These are phyloP conservation scores for Coleophora flavipennella DNA, from an alignment of 2,888 invertebrate species.

Conservation along the genomic window DNA sequence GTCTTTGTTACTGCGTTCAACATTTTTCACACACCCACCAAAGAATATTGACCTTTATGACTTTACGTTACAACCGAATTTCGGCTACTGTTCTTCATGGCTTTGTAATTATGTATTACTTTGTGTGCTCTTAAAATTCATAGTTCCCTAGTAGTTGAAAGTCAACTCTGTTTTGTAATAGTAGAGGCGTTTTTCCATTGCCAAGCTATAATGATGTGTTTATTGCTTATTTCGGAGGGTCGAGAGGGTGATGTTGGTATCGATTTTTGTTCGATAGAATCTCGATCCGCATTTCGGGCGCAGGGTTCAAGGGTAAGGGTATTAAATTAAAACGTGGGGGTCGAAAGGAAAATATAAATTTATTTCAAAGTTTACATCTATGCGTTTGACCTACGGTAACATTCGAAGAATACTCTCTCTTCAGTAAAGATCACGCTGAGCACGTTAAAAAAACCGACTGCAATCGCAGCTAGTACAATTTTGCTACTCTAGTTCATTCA, in stretches of 20 bases:
- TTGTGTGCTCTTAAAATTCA: constrained; percentile 12
- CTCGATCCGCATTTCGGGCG: constrained; percentile 6
- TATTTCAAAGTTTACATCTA: not conserved
- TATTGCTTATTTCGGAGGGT: constrained; percentile 22
- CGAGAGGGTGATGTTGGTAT: constrained; percentile 19
- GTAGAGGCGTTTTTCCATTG: constrained; percentile 6
- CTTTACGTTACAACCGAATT: constrained; percentile 9
- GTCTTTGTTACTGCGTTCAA: constrained; percentile 19
- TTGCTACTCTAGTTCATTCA: too few relatives aligned
- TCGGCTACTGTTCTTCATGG: constrained; percentile 14
- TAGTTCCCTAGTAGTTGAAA: constrained; percentile 29
- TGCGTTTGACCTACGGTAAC: not conserved
- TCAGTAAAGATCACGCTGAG: too few relatives aligned
- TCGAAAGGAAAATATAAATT: not conserved
- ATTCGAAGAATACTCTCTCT: too few relatives aligned
- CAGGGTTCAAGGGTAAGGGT: not conserved
- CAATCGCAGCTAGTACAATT: too few relatives aligned
- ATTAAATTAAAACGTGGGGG: not conserved
- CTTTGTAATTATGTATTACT: constrained; percentile 22
- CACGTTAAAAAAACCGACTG: too few relatives aligned
- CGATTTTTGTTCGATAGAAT: constrained; percentile 16
- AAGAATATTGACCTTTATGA: constrained; percentile 10
- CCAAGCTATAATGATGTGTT: constrained; percentile 23
- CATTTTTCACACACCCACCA: constrained; percentile 3
- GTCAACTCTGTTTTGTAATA: constrained; percentile 22